A percentile compares a stretch with the other conserved stretches of the same genome.
Conservation (phyloP, 2,113 vertebrate species). For the Picathartes gymnocephalus region DNA sequence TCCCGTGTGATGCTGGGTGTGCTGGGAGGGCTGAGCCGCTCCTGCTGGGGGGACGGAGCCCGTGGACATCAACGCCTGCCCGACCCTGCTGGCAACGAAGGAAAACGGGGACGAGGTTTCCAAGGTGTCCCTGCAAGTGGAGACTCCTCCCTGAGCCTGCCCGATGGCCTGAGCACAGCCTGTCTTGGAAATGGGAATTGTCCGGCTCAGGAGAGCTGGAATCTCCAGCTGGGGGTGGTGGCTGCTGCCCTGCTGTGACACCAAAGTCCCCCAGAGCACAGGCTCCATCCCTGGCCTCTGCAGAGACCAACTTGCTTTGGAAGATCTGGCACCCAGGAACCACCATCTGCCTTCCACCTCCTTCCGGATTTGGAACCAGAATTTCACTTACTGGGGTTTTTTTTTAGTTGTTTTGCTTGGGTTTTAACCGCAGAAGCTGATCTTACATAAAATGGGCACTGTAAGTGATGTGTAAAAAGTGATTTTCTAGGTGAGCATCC, state of each 20-base stretch:
- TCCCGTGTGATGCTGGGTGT: neutral
- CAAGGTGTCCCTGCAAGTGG: neutral
- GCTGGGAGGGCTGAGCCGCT: neutral
- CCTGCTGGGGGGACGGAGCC: neutral
- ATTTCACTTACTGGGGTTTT: neutral
- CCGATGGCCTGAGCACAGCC: neutral
- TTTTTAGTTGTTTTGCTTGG: neutral
- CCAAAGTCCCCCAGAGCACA: neutral
- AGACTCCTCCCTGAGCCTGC: neutral
- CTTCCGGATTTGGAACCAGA: neutral
- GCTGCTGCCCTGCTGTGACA: neutral
- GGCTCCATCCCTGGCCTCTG: neutral
- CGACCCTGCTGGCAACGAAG: neutral
- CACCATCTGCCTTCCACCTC: neutral
- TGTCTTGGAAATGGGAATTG: neutral
- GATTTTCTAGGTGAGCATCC: neutral
- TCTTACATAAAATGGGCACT: neutral
- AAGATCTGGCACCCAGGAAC: neutral
- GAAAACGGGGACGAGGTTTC: neutral
- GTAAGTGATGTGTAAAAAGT: neutral
- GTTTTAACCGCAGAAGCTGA: neutral
- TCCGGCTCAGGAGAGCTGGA: too few relatives aligned
- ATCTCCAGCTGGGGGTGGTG: neutral
- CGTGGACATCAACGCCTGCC: neutral
- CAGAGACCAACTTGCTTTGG: neutral